These are phyloP conservation scores for Chrysolina oricalcia DNA, from an alignment of 2,888 invertebrate genomes.

Conservation along the genomic window DNA sequence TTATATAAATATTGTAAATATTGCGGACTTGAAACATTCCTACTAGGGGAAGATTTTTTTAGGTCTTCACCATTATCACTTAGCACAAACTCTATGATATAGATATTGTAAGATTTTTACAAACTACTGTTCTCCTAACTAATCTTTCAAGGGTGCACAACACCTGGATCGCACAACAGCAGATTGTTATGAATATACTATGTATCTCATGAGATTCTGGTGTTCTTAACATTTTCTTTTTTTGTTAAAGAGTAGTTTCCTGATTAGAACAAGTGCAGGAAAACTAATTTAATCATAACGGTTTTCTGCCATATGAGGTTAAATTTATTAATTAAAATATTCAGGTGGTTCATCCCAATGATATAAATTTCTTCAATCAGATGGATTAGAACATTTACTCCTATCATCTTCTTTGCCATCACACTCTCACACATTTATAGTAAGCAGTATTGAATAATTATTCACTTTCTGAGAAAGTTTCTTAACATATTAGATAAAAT, in stretches of 20 bases:
- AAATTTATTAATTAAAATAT: not conserved
- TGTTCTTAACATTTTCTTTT: not conserved
- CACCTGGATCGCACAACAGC: slow-evolving; percentile 2
- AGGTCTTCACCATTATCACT: slow-evolving; percentile 53
- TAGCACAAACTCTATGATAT: slow-evolving; percentile 54
- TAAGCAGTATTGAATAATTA: too few relatives aligned
- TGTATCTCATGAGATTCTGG: slow-evolving; percentile 1
- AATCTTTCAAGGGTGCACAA: slow-evolving; percentile 39
- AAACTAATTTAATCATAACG: not conserved
- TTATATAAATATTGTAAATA: slow-evolving; percentile 68
- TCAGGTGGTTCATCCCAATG: not conserved
- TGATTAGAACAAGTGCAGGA: slow-evolving; percentile 18
- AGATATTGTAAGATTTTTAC: slow-evolving; percentile 52
- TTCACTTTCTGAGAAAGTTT: too few relatives aligned
- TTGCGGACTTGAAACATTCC: slow-evolving; percentile 64
- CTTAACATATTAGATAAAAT: too few relatives aligned
- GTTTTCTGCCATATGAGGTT: not conserved
- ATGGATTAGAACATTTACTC: too few relatives aligned
- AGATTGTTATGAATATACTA: slow-evolving; percentile 5
- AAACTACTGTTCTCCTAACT: slow-evolving; percentile 41
- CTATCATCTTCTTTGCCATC: too few relatives aligned
- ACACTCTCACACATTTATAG: too few relatives aligned
- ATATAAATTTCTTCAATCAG: not conserved
- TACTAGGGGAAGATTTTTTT: slow-evolving; percentile 56
- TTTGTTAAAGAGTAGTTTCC: slow-evolving; percentile 12